Conservation (phyloP, 2,888 invertebrate species). For the Pachydiplax longipennis region DNA sequence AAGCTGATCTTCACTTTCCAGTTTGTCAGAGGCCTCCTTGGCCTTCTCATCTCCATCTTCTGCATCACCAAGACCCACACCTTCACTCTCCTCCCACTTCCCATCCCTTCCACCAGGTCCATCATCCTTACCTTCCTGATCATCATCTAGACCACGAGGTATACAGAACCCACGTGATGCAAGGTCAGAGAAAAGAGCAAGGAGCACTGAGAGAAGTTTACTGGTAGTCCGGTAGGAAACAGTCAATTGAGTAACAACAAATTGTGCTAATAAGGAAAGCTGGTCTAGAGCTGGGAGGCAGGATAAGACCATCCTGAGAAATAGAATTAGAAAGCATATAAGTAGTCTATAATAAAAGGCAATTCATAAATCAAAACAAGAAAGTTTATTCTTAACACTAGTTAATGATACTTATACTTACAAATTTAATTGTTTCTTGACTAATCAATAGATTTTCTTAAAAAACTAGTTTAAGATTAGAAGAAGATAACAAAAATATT, state of each 20-base stretch:
- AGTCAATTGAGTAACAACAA: slow-evolving; percentile 79
- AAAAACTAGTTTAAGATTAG: background rate
- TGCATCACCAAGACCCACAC: slow-evolving; percentile 87
- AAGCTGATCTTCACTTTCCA: slow-evolving; percentile 91
- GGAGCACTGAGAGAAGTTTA: slow-evolving; percentile 82
- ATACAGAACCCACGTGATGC: slow-evolving; percentile 85
- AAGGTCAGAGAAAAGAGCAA: slow-evolving; percentile 86
- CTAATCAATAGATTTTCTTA: background rate
- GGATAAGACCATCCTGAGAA: slow-evolving; percentile 59
- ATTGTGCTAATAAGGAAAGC: slow-evolving; percentile 76
- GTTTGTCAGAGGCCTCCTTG: slow-evolving; percentile 93
- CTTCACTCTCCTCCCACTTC: slow-evolving; percentile 57
- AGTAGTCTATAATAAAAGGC: background rate
- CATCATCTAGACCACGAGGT: slow-evolving; percentile 82
- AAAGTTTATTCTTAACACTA: too few species aligned
- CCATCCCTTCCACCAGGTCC: slow-evolving; percentile 68
- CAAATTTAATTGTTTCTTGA: background rate
- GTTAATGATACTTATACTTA: background rate
- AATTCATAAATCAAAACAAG: too few species aligned
- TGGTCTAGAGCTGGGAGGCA: slow-evolving; percentile 79
- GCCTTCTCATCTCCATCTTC: slow-evolving; percentile 77
- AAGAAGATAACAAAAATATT: too few species aligned
- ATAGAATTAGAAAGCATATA: slow-evolving; percentile 49
- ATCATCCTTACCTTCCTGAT: slow-evolving; percentile 66
- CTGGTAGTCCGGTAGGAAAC: slow-evolving; percentile 79